Conservation (phyloP, 2,888 invertebrate genomes). For the Siphlonurus alternatus region DNA sequence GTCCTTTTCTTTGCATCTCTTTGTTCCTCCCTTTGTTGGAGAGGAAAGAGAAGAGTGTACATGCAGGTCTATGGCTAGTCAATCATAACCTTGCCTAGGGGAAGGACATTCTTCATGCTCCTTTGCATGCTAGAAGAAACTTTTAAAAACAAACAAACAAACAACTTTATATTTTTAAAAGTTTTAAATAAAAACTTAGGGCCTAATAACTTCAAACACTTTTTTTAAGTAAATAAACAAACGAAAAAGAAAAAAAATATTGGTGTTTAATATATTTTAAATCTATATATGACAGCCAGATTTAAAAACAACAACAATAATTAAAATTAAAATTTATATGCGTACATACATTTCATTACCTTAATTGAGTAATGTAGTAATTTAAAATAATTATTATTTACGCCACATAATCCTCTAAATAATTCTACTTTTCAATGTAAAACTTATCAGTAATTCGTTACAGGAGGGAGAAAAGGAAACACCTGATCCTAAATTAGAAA, state of each 20-base stretch:
- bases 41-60: neutral
- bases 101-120: conserved; percentile 5
- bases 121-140: neutral
- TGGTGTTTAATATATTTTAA: neutral
- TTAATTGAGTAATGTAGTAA: neutral
- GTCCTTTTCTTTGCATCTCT: neutral
- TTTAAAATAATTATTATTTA: neutral
- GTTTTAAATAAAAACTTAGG: neutral
- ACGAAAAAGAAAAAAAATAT: neutral
- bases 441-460: neutral
- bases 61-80: neutral
- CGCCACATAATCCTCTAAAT: neutral
- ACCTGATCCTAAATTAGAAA: conserved; percentile 20
- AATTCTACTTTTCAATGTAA: neutral
- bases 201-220: neutral
- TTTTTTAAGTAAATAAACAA: neutral
- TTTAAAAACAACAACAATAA: neutral
- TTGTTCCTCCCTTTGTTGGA: neutral
- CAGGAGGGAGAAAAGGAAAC: neutral
- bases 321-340: too few relatives aligned
- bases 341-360: too few relatives aligned
- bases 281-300: neutral
- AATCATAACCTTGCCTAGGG: conserved; percentile 10
- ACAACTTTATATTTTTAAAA: neutral
- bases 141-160: neutral